These are phyloP conservation scores for Heliconius charithonia DNA, from an alignment of 2,888 invertebrate species.

Conservation along the genomic window DNA sequence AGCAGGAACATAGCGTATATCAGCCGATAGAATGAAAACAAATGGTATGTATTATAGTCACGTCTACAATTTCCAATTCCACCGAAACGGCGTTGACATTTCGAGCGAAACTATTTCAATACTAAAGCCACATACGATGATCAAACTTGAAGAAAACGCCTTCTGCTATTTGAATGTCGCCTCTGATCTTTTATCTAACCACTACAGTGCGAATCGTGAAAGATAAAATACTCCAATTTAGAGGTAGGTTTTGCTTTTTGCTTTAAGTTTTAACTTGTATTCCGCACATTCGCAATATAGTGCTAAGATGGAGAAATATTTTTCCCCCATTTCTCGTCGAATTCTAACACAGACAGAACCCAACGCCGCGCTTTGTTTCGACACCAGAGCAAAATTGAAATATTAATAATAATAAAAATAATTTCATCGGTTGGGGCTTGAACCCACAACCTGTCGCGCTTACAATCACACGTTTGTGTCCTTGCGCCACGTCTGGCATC, in stretches of 20 bases:
- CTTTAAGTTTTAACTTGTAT: too few relatives aligned
- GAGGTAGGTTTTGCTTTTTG: not conserved
- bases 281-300: too few relatives aligned
- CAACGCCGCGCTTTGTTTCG: too few relatives aligned
- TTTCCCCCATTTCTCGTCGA: too few relatives aligned
- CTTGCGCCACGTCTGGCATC: too few relatives aligned
- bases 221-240: conserved; percentile 11
- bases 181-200: conserved; percentile 10
- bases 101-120: conserved; percentile 49
- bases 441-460: too few relatives aligned
- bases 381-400: too few relatives aligned
- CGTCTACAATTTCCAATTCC: conserved; percentile 49
- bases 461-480: too few relatives aligned
- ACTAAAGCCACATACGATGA: conserved; percentile 46
- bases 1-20: conserved; percentile 27
- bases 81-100: conserved; percentile 48
- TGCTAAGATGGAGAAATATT: too few relatives aligned
- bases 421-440: too few relatives aligned
- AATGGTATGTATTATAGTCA: conserved; percentile 49
- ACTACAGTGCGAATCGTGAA: not conserved
- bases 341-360: too few relatives aligned
- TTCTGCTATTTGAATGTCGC: conserved; percentile 45
- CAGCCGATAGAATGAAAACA: conserved; percentile 44
- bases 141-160: conserved; percentile 46
- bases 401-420: too few relatives aligned